Percentiles rank a stretch among this genome's conserved stretches.
Conservation (phyloP, 2,888 invertebrate genomes). For the Temnothorax rugatulus region DNA sequence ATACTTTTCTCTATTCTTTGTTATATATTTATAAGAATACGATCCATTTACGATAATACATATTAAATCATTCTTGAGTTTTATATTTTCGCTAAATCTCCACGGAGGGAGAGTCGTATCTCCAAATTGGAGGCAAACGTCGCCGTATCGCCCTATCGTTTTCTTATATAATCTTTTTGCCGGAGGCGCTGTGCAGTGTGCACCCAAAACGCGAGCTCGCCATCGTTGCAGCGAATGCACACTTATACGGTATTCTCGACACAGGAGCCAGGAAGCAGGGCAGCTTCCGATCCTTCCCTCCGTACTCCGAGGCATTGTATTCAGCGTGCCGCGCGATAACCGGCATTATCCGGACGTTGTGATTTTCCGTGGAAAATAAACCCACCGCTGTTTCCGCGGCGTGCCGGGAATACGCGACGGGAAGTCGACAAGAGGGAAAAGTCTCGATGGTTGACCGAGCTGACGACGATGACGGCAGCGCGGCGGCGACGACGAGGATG, state of each 20-base stretch:
- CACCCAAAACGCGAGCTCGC: slow-evolving; percentile 8
- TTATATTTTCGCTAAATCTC: slow-evolving; percentile 17
- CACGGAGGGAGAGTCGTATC: background rate
- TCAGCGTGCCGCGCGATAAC: slow-evolving; percentile 69
- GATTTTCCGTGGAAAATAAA: slow-evolving; percentile 80
- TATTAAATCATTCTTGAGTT: slow-evolving; percentile 19
- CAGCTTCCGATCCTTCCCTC: slow-evolving; percentile 46
- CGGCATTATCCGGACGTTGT: slow-evolving; percentile 75
- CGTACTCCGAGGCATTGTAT: slow-evolving; percentile 62
- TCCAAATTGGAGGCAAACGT: slow-evolving; percentile 19
- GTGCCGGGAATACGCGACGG: slow-evolving; percentile 72
- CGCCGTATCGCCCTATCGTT: slow-evolving; percentile 7
- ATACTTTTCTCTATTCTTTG: background rate
- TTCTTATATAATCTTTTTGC: slow-evolving; percentile 3
- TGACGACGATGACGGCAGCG: background rate
- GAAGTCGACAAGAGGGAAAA: slow-evolving; percentile 37
- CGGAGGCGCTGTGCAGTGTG: no score
- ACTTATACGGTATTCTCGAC: slow-evolving; percentile 19
- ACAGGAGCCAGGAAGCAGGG: slow-evolving; percentile 13
- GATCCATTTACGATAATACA: background rate
- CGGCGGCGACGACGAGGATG: background rate
- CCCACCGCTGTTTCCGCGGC: slow-evolving; percentile 70
- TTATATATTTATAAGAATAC: slow-evolving; percentile 5
- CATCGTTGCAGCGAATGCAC: background rate
- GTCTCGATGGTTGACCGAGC: slow-evolving; percentile 64